These are phyloP conservation scores for Nomada goodeniana DNA, from an alignment of 2,888 invertebrate genomes.

Conservation along the genomic window DNA sequence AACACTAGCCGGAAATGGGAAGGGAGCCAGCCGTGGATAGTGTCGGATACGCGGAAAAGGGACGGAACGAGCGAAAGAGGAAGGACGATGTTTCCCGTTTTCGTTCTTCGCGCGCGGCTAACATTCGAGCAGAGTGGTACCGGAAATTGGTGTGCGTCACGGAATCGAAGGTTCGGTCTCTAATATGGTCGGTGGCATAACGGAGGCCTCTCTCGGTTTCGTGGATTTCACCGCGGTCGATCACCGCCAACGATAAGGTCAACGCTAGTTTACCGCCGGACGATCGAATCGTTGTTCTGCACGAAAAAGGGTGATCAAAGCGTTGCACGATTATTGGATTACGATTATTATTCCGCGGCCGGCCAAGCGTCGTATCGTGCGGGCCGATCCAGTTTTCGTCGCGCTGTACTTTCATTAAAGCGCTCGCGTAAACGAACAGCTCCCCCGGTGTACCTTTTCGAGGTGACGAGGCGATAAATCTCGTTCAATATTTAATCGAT, in stretches of 20 bases:
- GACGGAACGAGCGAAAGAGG: not conserved
- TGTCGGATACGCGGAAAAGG: not conserved
- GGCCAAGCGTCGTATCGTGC: not conserved
- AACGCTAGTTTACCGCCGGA: constrained; percentile 37
- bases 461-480: constrained; percentile 47
- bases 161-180: constrained; percentile 51
- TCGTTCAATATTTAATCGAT: constrained; percentile 51
- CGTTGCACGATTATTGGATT: constrained; percentile 51
- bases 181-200: constrained; percentile 41
- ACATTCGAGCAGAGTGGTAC: constrained; percentile 49
- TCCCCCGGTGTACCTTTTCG: not conserved
- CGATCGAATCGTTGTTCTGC: constrained; percentile 53
- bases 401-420: constrained; percentile 23
- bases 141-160: constrained; percentile 69
- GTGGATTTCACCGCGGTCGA: constrained; percentile 49
- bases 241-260: constrained; percentile 56
- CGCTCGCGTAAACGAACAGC: not conserved
- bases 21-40: not conserved
- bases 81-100: constrained; percentile 5
- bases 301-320: constrained; percentile 61
- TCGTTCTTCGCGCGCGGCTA: constrained; percentile 46
- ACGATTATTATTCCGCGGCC: constrained; percentile 54
- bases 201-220: constrained; percentile 24
- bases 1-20: constrained; percentile 9
- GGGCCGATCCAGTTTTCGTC: not conserved